phyloP scores from a whole-genome alignment of 2,888 invertebrate species.

The Himalopsyche japonica region DNA sequence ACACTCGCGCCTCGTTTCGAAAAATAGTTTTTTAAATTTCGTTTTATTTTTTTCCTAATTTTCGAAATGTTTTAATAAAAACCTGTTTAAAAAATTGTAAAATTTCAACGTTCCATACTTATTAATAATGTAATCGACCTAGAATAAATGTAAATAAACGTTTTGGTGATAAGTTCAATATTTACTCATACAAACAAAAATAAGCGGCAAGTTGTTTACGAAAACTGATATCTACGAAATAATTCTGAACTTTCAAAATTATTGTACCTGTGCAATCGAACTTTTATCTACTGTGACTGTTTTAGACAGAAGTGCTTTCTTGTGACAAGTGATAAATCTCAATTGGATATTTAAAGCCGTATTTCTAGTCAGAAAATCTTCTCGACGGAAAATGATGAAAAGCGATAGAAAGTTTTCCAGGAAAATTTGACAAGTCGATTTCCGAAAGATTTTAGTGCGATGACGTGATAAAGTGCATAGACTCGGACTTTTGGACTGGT shows the following conservation, averaged over 20 bases:
- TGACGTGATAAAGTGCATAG: background rate
- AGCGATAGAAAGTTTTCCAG: background rate
- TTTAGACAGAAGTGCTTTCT: background rate
- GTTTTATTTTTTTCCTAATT: background rate
- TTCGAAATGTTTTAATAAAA: background rate
- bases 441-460: background rate
- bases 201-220: background rate
- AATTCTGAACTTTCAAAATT: background rate
- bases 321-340: background rate
- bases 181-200: background rate
- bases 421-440: background rate
- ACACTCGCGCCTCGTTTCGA: background rate
- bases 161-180: slow-evolving; percentile 11
- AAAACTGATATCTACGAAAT: background rate
- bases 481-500: background rate
- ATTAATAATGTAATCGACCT: slow-evolving; percentile 7
- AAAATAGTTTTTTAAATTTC: background rate
- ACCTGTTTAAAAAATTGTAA: background rate
- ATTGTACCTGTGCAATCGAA: background rate
- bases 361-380: background rate
- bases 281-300: background rate
- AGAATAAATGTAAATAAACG: slow-evolving; percentile 18
- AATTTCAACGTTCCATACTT: background rate
- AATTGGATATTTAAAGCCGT: background rate
- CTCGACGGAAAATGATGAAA: background rate